Conservation (phyloP, 2,113 vertebrate genomes). For the Anas platyrhynchos region DNA sequence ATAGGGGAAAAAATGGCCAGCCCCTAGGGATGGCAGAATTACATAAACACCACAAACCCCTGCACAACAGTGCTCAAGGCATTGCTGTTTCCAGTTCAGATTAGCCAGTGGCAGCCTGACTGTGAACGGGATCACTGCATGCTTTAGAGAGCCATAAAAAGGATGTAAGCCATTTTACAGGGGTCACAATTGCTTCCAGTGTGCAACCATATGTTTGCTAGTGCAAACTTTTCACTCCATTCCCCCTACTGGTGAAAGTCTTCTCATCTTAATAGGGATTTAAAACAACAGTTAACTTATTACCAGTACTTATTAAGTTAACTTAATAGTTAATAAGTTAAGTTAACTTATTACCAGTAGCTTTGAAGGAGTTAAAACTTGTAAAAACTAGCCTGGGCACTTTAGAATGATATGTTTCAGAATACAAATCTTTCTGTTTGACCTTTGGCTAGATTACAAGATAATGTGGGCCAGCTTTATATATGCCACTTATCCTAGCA, state of each 20-base stretch:
- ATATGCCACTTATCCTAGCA: background rate
- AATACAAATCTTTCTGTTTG: background rate
- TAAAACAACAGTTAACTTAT: background rate
- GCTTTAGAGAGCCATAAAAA: conserved; percentile 11
- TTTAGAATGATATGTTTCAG: background rate
- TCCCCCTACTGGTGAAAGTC: background rate
- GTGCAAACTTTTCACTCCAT: background rate
- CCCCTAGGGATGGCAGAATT: conserved; percentile 20
- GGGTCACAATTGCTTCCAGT: background rate
- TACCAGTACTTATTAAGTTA: background rate
- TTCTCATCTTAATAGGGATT: background rate
- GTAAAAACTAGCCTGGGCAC: background rate
- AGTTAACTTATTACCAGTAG: background rate
- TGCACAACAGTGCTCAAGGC: background rate
- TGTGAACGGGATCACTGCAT: background rate
- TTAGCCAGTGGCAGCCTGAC: conserved; percentile 20
- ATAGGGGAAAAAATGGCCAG: background rate
- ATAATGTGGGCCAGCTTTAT: background rate
- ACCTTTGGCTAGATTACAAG: background rate
- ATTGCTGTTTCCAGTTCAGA: conserved; percentile 27
- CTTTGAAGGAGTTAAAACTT: conserved; percentile 11
- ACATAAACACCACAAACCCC: conserved; percentile 33
- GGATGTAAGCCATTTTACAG: conserved; percentile 7
- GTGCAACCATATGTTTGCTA: conserved; percentile 23
- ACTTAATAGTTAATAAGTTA: background rate